Evolutionary conservation across 2,113 vertebrate genomes (phyloP).

Genomic region (Ramphastos sulfuratus): DNA sequence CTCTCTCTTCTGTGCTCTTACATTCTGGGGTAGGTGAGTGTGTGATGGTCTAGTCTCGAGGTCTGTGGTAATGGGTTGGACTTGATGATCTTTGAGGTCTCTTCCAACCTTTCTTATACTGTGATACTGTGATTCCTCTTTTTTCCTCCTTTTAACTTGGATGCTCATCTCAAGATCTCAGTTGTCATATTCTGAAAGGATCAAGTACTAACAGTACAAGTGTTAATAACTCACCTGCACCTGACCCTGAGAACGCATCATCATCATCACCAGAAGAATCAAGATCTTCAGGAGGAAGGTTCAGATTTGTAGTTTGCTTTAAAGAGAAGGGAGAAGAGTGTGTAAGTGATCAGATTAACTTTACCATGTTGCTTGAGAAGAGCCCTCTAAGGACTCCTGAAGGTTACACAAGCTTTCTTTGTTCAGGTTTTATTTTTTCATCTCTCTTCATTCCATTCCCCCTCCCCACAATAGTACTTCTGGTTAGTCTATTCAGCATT

Average conservation of each 20-base stretch:
- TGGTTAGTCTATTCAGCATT: neutral
- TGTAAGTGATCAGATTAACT: neutral
- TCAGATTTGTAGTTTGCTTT: slow-evolving; percentile 70
- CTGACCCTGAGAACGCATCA: slow-evolving; percentile 77
- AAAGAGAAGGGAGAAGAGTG: neutral
- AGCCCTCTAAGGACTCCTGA: neutral
- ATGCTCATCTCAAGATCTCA: neutral
- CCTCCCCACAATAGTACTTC: neutral
- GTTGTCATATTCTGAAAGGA: neutral
- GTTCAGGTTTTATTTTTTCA: neutral
- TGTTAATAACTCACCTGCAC: slow-evolving; percentile 65
- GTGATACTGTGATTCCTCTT: neutral
- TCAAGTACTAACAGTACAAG: neutral
- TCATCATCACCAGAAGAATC: slow-evolving; percentile 80
- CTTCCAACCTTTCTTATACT: no score
- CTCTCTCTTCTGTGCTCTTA: neutral
- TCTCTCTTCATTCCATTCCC: neutral
- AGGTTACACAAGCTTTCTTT: neutral
- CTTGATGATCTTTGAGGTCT: no score
- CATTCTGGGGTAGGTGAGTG: fast-evolving
- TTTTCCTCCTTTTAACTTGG: neutral
- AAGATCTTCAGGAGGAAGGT: slow-evolving; percentile 74
- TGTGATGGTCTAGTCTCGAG: no score
- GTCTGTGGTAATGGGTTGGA: no score
- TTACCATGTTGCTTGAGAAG: neutral